Conservation (phyloP, 2,113 vertebrate species). For the Peucedramus taeniatus region DNA sequence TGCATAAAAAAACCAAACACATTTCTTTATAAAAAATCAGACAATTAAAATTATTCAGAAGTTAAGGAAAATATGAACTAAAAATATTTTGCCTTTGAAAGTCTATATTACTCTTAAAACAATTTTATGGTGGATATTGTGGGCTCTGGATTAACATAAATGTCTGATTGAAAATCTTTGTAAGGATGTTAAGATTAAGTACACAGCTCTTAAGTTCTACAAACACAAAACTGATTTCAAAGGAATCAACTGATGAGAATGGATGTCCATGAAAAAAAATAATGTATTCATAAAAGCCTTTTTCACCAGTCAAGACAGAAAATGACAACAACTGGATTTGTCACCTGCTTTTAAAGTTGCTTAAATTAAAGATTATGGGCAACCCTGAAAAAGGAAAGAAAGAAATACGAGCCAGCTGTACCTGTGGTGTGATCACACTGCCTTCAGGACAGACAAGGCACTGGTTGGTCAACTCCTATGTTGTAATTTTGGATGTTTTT, state of each 20-base stretch:
- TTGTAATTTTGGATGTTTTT: not conserved
- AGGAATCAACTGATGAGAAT: not conserved
- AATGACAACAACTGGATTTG: not conserved
- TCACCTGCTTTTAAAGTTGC: not conserved
- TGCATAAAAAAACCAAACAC: not conserved
- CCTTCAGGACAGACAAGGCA: not conserved
- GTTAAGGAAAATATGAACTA: not conserved
- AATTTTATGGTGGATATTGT: constrained; percentile 57
- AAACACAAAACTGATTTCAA: constrained; percentile 10
- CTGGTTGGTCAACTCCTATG: not conserved
- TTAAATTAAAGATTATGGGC: not conserved
- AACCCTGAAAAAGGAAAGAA: not conserved
- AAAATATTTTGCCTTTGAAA: constrained; percentile 33
- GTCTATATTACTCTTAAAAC: not conserved
- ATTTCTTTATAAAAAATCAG: not conserved
- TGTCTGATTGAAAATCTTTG: constrained; percentile 24
- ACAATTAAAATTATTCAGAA: constrained; percentile 10
- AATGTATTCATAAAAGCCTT: not conserved
- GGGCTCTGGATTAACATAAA: constrained; percentile 3
- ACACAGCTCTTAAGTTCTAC: constrained; percentile 10
- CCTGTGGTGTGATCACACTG: not conserved
- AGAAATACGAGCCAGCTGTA: not conserved
- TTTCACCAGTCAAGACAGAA: not conserved
- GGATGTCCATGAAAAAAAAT: not conserved
- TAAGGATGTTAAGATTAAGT: constrained; percentile 22